phyloP scores from a whole-genome alignment of 2,888 invertebrate genomes.

The Yponomeuta plumbellus region DNA sequence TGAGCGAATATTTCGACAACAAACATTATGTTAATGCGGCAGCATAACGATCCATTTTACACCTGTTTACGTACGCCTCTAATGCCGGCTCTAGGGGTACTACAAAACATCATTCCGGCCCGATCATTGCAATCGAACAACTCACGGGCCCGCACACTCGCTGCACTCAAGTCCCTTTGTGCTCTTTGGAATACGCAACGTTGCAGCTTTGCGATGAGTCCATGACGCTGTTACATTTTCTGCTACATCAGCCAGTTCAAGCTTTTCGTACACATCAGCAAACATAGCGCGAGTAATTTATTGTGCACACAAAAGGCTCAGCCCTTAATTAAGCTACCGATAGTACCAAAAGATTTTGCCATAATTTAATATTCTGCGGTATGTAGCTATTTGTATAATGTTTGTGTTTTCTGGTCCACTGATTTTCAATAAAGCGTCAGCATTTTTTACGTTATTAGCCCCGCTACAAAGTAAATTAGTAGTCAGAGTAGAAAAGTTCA shows the following conservation, averaged over 20 bases:
- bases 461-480: no score
- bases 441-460: no score
- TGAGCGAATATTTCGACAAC: constrained; percentile 69
- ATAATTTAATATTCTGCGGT: not conserved
- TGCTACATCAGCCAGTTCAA: not conserved
- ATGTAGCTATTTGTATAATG: no score
- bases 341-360: not conserved
- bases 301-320: not conserved
- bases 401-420: no score
- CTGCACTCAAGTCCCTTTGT: constrained; percentile 6
- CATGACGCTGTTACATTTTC: not conserved
- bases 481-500: no score
- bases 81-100: constrained; percentile 23
- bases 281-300: not conserved
- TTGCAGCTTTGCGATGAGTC: not conserved
- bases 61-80: constrained; percentile 67
- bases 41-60: constrained; percentile 67
- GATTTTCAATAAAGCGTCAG: no score
- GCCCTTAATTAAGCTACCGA: not conserved
- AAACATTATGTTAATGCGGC: constrained; percentile 70
- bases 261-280: not conserved
- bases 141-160: not conserved
- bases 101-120: not conserved
- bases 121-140: constrained; percentile 10
- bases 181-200: not conserved